phyloP scores from a whole-genome alignment of 1,140 invertebrate genomes.

The Drosophila grimshawi region DNA sequence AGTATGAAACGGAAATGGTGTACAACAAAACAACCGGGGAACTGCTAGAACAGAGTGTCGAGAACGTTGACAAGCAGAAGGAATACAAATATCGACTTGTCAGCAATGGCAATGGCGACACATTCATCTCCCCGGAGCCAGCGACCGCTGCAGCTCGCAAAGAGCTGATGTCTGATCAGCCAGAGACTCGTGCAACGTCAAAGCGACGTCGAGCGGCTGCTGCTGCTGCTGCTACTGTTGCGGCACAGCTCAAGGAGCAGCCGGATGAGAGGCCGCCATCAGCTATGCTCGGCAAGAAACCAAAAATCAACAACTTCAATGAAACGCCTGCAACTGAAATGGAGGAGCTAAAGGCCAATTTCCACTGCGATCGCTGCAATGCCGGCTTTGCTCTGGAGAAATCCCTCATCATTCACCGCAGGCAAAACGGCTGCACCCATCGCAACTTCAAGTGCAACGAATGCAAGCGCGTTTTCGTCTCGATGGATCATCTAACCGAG shows the following conservation, averaged over 20 bases:
- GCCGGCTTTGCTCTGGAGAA: conserved; percentile 76
- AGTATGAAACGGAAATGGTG: conserved; percentile 55
- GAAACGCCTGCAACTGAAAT: background rate
- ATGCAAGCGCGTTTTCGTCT: conserved; percentile 85
- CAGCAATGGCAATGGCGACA: conserved; percentile 54
- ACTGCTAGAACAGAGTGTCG: conserved; percentile 16
- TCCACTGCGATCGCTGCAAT: conserved; percentile 73
- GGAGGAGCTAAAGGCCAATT: conserved; percentile 52
- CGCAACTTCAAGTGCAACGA: conserved; percentile 68
- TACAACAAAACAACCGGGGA: conserved; percentile 46
- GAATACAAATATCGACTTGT: conserved; percentile 59
- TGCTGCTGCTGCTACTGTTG: conserved; percentile 25
- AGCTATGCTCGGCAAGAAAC: background rate
- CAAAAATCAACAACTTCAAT: conserved; percentile 18
- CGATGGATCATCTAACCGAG: conserved; percentile 83
- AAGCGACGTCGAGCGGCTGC: conserved; percentile 30
- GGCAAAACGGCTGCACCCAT: conserved; percentile 73
- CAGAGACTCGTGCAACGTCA: background rate
- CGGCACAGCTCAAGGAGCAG: conserved; percentile 17
- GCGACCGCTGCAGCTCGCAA: conserved; percentile 31
- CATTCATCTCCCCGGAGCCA: conserved; percentile 38
- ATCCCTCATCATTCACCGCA: conserved; percentile 61
- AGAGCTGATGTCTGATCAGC: background rate
- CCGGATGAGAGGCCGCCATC: background rate
- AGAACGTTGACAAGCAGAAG: conserved; percentile 16